Evolutionary conservation across 92 coral and sea anemone species (phyloP), one percentile per base, ranked within the genome.

Genomic region (Micromussa lordhowensis): DNA sequence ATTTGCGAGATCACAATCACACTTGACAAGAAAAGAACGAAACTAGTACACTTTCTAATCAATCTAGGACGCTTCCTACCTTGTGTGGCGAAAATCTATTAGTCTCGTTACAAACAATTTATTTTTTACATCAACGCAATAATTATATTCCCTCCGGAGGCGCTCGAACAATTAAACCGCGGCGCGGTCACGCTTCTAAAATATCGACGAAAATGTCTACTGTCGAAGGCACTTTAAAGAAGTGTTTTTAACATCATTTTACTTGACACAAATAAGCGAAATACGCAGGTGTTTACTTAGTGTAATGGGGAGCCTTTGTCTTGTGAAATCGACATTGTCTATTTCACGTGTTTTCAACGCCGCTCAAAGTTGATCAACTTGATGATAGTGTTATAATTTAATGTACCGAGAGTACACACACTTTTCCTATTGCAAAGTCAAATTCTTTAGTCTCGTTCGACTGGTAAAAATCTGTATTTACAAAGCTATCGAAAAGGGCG

Each of bases 251-350:
- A n/a, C 16, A 22, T 17, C 7, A 34, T 2, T 34, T 38, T 81
- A 18, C 85, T 81, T 81, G 35, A 26, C 57, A 13, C n/a, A 66
- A 29, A 64, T 35, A 36, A 64, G 38, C 34, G 16, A 34, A 82
- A 8, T 64, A 28, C 40, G 48, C 71, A 38, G 31, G 69, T 82
- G 76, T 82, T 82, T 82, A 64, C 85, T 44, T 38, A 24, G 63
- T 38, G 26, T 17, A 26, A 64, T 63, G 70, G 69, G 24, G n/a
- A 51, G 57, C 76, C 75, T 82, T 82, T 82, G 82, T 79, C 38
- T 79, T 18, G 14, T 79, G 68, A 79, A 55, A 57, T 54, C 44
- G 68, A 54, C 82, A 19, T 55, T 31, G 68, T 16, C 69, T 18
- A 1, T 73, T 73, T 73, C 49, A 73, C 82, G 18, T 31, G 40